These are phyloP conservation scores for Etheostoma cragini DNA, from an alignment of 2,113 vertebrate species.

Conservation along the genomic window DNA sequence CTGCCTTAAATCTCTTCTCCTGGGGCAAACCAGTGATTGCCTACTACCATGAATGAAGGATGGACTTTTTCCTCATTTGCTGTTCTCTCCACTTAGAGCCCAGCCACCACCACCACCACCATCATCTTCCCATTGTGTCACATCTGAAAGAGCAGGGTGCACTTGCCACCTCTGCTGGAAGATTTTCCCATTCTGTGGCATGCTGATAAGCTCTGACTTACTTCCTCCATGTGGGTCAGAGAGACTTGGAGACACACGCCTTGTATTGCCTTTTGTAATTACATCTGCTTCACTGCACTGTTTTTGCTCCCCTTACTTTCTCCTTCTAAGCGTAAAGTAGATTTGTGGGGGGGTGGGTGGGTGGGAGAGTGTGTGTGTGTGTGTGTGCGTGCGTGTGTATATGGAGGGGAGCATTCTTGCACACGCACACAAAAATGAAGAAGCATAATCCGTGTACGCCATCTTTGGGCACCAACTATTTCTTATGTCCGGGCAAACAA, in stretches of 20 bases:
- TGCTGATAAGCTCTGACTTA: slow-evolving; percentile 79
- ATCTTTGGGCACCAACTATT: slow-evolving; percentile 37
- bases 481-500: slow-evolving; percentile 50
- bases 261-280: slow-evolving; percentile 80
- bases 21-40: slow-evolving; percentile 41
- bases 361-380: slow-evolving; percentile 12
- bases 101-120: slow-evolving; percentile 19
- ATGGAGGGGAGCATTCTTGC: slow-evolving; percentile 14
- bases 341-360: slow-evolving; percentile 45
- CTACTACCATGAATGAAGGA: slow-evolving; percentile 35
- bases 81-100: slow-evolving; percentile 37
- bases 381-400: slow-evolving; percentile 13
- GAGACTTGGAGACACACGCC: slow-evolving; percentile 66
- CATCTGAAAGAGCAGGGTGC: slow-evolving; percentile 65
- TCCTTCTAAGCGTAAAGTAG: slow-evolving; percentile 43
- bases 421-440: slow-evolving; percentile 21
- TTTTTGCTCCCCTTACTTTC: slow-evolving; percentile 55
- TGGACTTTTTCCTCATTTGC: slow-evolving; percentile 57
- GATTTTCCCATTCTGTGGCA: slow-evolving; percentile 69
- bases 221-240: slow-evolving; percentile 73
- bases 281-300: slow-evolving; percentile 73
- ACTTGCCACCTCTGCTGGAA: slow-evolving; percentile 58
- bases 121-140: slow-evolving; percentile 62
- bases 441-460: slow-evolving; percentile 35
- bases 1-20: slow-evolving; percentile 32